Conservation (phyloP, 2,888 invertebrate genomes). For the Diloba caeruleocephala region DNA sequence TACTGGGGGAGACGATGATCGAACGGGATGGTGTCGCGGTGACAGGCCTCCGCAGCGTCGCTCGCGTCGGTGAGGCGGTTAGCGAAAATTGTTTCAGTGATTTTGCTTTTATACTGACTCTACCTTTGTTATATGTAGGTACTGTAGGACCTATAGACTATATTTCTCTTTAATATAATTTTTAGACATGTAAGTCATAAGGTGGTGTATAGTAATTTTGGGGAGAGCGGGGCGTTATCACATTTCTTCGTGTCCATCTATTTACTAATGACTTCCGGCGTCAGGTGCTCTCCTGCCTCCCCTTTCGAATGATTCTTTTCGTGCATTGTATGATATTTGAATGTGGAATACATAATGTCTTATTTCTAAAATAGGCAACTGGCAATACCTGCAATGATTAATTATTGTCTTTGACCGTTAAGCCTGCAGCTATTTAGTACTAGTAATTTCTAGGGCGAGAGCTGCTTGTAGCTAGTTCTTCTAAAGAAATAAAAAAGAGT, state of each 20-base stretch:
- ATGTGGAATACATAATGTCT: constrained; percentile 51
- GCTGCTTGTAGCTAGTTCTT: no score
- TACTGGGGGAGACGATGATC: no score
- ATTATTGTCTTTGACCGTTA: constrained; percentile 13
- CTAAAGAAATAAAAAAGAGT: no score
- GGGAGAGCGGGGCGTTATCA: constrained; percentile 85
- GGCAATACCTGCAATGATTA: constrained; percentile 2
- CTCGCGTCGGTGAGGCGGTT: no score
- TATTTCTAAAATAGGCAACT: constrained; percentile 23
- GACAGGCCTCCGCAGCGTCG: no score
- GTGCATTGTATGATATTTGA: constrained; percentile 49
- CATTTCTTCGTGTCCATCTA: constrained; percentile 82
- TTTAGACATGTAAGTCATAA: constrained; percentile 30
- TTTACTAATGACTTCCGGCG: constrained; percentile 89
- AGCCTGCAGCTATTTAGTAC: no score
- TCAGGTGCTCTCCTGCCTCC: constrained; percentile 81
- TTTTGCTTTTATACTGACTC: no score
- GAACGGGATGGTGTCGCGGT: no score
- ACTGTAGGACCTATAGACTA: no score
- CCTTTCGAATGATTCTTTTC: constrained; percentile 74
- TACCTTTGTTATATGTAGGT: no score
- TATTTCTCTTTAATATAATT: neutral
- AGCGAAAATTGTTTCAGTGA: no score
- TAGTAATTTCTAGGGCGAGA: no score
- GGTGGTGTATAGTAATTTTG: constrained; percentile 73